A percentile compares a stretch with the other conserved stretches of the same genome.
Evolutionary conservation across 2,113 vertebrate species (phyloP).

Genomic region (Megaptera novaeangliae): DNA sequence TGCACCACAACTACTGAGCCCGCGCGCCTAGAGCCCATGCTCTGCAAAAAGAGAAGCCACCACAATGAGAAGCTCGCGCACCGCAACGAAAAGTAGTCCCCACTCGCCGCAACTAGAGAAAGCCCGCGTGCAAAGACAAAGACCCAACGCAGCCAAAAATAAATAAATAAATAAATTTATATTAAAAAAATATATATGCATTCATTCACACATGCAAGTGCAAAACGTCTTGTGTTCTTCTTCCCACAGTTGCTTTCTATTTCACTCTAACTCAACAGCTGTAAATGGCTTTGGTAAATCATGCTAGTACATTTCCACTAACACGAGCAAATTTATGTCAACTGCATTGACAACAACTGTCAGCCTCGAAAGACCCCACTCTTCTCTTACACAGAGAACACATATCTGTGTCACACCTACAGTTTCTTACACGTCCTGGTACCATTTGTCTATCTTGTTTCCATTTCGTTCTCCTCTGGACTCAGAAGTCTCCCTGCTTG

Average conservation of each 20-base stretch:
- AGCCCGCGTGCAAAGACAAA: too few relatives aligned
- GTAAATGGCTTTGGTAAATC: conserved; percentile 66
- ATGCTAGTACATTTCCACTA: conserved; percentile 70
- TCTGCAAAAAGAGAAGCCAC: too few relatives aligned
- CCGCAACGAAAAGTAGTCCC: too few relatives aligned
- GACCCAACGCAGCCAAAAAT: too few relatives aligned
- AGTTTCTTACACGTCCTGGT: conserved; percentile 1
- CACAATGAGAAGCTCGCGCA: too few relatives aligned
- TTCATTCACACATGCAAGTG: conserved; percentile 43
- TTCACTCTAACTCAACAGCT: conserved; percentile 68
- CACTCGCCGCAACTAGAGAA: too few relatives aligned
- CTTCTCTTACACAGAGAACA: conserved; percentile 61
- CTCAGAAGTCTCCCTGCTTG: conserved; percentile 34
- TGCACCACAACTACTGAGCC: too few relatives aligned
- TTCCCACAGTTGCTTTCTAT: conserved; percentile 56
- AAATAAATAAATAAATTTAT: too few relatives aligned
- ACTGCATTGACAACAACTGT: conserved; percentile 66
- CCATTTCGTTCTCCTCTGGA: conserved; percentile 41
- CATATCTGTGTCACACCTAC: conserved; percentile 57
- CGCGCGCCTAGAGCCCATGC: too few relatives aligned
- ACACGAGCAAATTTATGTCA: conserved; percentile 71
- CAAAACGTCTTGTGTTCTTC: conserved; percentile 58
- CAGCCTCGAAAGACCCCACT: conserved; percentile 63
- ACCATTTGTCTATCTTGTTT: conserved; percentile 30
- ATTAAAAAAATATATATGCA: background rate